Evolutionary conservation across 2,888 invertebrate genomes (phyloP), one percentile per base, ranked within the genome.

Genomic region (Campoplex capitator): DNA sequence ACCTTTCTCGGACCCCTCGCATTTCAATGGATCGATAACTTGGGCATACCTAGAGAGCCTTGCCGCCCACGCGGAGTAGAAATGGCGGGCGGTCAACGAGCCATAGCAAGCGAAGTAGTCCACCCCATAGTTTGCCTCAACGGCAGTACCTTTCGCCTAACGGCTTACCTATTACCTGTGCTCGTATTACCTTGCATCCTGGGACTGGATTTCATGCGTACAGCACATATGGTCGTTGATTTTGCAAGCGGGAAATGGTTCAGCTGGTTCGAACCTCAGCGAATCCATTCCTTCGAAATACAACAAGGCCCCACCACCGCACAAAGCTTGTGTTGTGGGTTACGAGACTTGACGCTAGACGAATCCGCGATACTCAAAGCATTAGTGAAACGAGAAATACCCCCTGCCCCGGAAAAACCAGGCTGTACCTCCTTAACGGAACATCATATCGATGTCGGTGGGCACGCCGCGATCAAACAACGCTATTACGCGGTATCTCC

Each of bases 1-100:
- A n/a, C n/a, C n/a, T n/a, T n/a, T n/a, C n/a, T n/a, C n/a, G n/a
- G n/a, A n/a, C n/a, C n/a, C n/a, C n/a, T n/a, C n/a, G n/a, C n/a
- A n/a, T n/a, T n/a, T n/a, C n/a, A n/a, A n/a, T 76, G 58, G 76
- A 32, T 83, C 28, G 51, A 48, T 1, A 73, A 89, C 18, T 32
- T 88, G 0, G 80, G 87, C 3, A 83, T 90, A 45, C 70, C 83
- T 9, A 38, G 65, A 0, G 88, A 76, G 54, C 65, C 9, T 88
- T 89, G 0, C 38, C 85, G n/a, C 0, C 56, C 73, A 0, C 73
- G 56, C 0, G 73, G 73, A 9, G 73, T 73, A 2, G 73, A 54
- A 4, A 73, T 73, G 77, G 73, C 67, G 2, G 83, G 83, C 0
- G 83, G 83, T 0, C 83, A 83, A 18, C n/a, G 8, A 0, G 65